Percentiles rank a stretch among this genome's conserved stretches.
Evolutionary conservation across 2,888 invertebrate species (phyloP).

Genomic region (Zhengitettix transpicula): DNA sequence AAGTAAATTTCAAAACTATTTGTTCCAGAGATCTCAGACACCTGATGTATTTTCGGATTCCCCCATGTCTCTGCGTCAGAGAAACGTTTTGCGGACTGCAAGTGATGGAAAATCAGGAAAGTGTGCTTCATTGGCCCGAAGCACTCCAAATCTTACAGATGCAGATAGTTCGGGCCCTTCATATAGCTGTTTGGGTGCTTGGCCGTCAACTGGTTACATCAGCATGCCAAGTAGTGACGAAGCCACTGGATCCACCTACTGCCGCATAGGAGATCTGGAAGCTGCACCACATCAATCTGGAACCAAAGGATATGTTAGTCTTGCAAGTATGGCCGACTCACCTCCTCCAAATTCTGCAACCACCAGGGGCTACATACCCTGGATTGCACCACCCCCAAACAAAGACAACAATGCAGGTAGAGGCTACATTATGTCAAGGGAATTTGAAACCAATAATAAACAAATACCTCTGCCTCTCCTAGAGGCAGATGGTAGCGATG

Average conservation of each 20-base stretch:
- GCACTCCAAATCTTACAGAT: constrained; percentile 24
- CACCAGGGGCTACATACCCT: constrained; percentile 1
- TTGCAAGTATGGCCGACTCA: constrained; percentile 2
- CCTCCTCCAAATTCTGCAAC: not conserved
- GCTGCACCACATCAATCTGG: not conserved
- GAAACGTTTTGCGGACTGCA: constrained; percentile 17
- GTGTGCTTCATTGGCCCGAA: constrained; percentile 20
- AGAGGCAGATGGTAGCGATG: not conserved
- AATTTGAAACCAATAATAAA: not conserved
- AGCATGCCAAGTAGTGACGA: constrained; percentile 18
- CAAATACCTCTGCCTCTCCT: not conserved
- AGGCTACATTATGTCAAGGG: constrained; percentile 6
- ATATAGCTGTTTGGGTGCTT: constrained; percentile 14
- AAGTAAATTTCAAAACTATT: not conserved
- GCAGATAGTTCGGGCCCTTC: constrained; percentile 6
- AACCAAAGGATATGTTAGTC: constrained; percentile 7
- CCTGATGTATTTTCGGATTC: constrained; percentile 13
- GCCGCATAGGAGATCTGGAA: constrained; percentile 4
- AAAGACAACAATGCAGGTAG: constrained; percentile 1
- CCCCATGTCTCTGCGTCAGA: constrained; percentile 21
- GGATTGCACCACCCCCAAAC: not conserved
- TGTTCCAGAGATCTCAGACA: constrained; percentile 8
- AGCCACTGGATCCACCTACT: constrained; percentile 2
- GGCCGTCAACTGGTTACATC: constrained; percentile 23
- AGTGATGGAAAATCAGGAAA: too few relatives aligned